phyloP scores from a whole-genome alignment of 2,113 vertebrate genomes.

The Nothobranchius kuhntae region DNA sequence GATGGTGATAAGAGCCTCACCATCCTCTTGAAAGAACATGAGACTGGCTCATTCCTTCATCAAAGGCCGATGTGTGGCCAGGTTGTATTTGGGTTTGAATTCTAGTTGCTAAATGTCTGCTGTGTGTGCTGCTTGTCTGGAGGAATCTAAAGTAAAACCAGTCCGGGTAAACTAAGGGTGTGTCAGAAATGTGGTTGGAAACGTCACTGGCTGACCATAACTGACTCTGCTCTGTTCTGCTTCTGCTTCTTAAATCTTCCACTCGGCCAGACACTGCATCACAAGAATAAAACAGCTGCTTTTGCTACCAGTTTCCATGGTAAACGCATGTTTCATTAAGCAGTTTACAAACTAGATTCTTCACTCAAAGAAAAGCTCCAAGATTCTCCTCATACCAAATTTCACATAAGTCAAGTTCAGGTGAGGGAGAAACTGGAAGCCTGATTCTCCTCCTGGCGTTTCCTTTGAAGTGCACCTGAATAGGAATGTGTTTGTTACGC shows the following conservation, averaged over 20 bases:
- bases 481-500: slow-evolving; percentile 37
- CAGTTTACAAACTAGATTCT: no score
- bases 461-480: slow-evolving; percentile 43
- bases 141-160: slow-evolving; percentile 25
- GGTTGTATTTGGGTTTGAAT: slow-evolving; percentile 33
- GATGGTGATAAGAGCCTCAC: neutral
- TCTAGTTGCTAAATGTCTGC: slow-evolving; percentile 32
- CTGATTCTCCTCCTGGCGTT: slow-evolving; percentile 27
- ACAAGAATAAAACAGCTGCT: slow-evolving; percentile 33
- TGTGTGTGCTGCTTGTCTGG: slow-evolving; percentile 31
- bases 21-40: neutral
- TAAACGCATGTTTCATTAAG: slow-evolving; percentile 13
- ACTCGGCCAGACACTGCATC: slow-evolving; percentile 19
- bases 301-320: slow-evolving; percentile 35
- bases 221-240: slow-evolving; percentile 35
- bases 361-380: slow-evolving; percentile 1
- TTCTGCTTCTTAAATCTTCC: slow-evolving; percentile 53
- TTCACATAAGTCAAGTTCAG: neutral
- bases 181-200: slow-evolving; percentile 70
- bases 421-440: slow-evolving; percentile 3
- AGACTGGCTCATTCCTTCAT: slow-evolving; percentile 15
- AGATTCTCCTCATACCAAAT: slow-evolving; percentile 16
- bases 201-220: slow-evolving; percentile 40
- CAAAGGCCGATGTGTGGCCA: neutral
- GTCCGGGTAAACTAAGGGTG: slow-evolving; percentile 56